Base-by-base conservation (phyloP, 1,140 invertebrate genomes). In the Ips typographus region DNA sequence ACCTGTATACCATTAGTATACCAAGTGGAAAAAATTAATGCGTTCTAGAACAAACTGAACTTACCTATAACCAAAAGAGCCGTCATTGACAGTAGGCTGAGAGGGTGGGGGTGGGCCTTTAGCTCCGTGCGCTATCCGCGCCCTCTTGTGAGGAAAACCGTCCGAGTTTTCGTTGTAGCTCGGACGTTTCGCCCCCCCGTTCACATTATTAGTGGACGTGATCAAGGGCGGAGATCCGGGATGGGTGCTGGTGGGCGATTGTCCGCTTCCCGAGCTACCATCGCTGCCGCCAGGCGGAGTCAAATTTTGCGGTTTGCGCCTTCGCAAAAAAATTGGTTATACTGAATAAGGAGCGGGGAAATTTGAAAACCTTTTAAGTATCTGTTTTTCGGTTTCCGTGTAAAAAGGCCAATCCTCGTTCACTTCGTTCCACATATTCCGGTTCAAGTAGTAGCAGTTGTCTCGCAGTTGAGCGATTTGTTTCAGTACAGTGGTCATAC, bases 321-420 rank as follows among this genome's bases (percentile, higher is more conserved):
- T 90, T 78, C 62, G 59, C 43, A 41, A 42, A 39, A 65, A 43
- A 6, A 6, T 55, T 55, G n/a, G n/a, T 5, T 47, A 5, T 1
- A 47, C 40, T 36, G 7, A 4, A 57, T 66, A 37, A 39, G 36
- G 42, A 42, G n/a, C 1, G 7, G 8, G 6, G 44, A 47, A 47
- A 41, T 42, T 2, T 40, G 4, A 6, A 73, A 75, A 91, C 90
- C 89, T 88, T 85, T 94, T 95, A 71, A 96, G 83, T 77, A 92
- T 88, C 76, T 93, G 88, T 79, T 87, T 87, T 77, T 98, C 95
- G 75, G 94, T 89, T 70, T 95, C 93, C 41, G 90, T 89, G 77
- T 95, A 98, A 83, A 91, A 96, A 47, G 93, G 91, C 95, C 95
- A 98, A 78, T 97, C 94, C 76, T 94, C 91, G 75, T 92, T 89